Evolutionary conservation across 2,888 invertebrate genomes (phyloP).

Genomic region (Celastrina argiolus): DNA sequence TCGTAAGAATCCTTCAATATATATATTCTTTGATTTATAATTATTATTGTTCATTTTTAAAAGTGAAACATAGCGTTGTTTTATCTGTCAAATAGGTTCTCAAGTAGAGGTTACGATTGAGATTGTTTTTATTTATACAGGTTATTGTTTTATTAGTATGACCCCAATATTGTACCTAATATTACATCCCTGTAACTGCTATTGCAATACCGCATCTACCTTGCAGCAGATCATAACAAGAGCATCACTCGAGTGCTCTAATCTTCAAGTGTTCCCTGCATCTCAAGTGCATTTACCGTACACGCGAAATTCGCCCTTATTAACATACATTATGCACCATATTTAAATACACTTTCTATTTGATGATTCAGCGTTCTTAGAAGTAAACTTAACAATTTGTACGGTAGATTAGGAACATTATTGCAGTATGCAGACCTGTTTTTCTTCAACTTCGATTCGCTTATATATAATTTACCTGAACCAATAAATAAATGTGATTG

Average conservation of each 20-base stretch:
- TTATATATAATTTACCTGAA: slow-evolving; percentile 8
- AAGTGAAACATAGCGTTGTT: no score
- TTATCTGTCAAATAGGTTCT: no score
- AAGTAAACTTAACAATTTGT: slow-evolving; percentile 10
- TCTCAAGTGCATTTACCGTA: neutral
- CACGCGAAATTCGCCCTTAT: neutral
- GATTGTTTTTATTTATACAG: no score
- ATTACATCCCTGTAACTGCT: neutral
- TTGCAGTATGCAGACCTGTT: slow-evolving; percentile 15
- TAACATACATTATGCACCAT: neutral
- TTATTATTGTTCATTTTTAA: no score
- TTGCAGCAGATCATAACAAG: slow-evolving; percentile 16
- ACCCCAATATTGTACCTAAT: neutral
- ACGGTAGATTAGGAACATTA: neutral
- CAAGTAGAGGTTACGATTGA: no score
- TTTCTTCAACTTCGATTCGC: slow-evolving; percentile 1
- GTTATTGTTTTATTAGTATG: no score
- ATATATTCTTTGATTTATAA: no score
- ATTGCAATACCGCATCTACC: neutral
- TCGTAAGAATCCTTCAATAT: no score
- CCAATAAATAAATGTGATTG: neutral
- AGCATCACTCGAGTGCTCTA: slow-evolving; percentile 16
- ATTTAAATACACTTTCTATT: slow-evolving; percentile 9
- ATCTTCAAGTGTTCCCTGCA: slow-evolving; percentile 17
- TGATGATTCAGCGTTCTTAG: slow-evolving; percentile 11